phyloP scores from a whole-genome alignment of 2,113 vertebrate genomes.

The Erpornis zantholeuca region DNA sequence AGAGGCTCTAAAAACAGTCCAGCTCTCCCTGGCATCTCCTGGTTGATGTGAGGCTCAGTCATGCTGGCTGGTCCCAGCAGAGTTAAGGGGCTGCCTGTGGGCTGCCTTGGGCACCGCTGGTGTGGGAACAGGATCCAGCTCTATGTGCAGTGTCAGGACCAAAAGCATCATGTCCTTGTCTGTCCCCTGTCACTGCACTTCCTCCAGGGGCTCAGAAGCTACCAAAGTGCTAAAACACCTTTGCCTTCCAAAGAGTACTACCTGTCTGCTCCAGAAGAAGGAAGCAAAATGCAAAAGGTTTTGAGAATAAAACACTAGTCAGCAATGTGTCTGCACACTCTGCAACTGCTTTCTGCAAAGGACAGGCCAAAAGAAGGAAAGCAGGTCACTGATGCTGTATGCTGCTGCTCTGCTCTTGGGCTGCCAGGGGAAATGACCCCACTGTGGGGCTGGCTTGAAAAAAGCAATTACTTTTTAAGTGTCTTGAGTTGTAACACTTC shows the following conservation, averaged over 20 bases:
- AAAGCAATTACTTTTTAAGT: too few species aligned
- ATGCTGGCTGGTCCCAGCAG: background rate
- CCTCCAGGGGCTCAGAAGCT: background rate
- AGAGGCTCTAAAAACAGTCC: background rate
- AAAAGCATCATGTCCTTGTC: background rate
- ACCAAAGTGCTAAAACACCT: background rate
- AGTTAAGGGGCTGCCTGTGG: background rate
- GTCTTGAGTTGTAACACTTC: too few species aligned
- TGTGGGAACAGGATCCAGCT: background rate
- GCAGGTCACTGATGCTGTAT: background rate
- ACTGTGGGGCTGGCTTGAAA: too few species aligned
- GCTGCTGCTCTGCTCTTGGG: background rate
- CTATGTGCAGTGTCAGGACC: background rate
- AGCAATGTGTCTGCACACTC: background rate
- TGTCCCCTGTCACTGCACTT: background rate
- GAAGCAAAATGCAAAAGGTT: background rate
- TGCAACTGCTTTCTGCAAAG: background rate
- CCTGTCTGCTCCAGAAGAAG: background rate
- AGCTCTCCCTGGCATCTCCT: background rate
- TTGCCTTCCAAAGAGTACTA: background rate
- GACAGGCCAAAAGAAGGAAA: background rate
- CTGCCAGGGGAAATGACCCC: background rate
- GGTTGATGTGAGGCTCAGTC: background rate
- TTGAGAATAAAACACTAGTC: background rate
- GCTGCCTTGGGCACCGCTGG: background rate